Evolutionary conservation across 2,888 invertebrate species (phyloP), one percentile per base, ranked within the genome.

Genomic region (Teleogryllus oceanicus): DNA sequence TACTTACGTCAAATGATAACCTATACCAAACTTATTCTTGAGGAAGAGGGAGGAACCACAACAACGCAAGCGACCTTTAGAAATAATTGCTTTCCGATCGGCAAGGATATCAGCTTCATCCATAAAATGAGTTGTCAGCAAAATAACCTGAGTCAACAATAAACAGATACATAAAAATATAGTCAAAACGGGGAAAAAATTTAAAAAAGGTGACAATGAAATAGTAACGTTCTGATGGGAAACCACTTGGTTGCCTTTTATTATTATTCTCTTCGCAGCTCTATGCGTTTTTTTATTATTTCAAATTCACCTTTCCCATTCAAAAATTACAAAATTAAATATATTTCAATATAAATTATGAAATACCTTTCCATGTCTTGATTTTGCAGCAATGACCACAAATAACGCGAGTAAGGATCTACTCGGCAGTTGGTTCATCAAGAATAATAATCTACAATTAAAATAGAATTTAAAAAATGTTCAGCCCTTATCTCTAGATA

Each of bases 71-170:
- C 91, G 90, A 20, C 96, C 96, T 86, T 93, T 93, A 82, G 94
- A 94, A 79, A 96, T 93, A 20, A 96, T 94, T 0, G 96, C 95
- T 86, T 96, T 96, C 82, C 96, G 88, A 84, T 96, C 95, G 0
- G 95, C 95, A 78, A 96, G 87, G 83, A 96, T 94, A 84, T 96
- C 96, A 0, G 96, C 96, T 85, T 96, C 95, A 84, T 96, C 95
- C 95, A 96, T 95, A 86, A 95, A 96, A 87, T 96, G 96, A 0
- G 95, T 96, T 0, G 95, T 95, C 50, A 96, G 88, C 3, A 96
- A 87, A 80, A 96, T 90, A 0, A 88, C 86, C 85, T 86, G 79
- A 96, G 96, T 90, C 0, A 88, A 86, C 85, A 86, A 79, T 49
- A 78, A 50, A 75, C 51, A 13, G 18, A 78, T 50, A 77, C n/a